Conservation (phyloP, 2,888 invertebrate genomes). For the Campoplex capitator region DNA sequence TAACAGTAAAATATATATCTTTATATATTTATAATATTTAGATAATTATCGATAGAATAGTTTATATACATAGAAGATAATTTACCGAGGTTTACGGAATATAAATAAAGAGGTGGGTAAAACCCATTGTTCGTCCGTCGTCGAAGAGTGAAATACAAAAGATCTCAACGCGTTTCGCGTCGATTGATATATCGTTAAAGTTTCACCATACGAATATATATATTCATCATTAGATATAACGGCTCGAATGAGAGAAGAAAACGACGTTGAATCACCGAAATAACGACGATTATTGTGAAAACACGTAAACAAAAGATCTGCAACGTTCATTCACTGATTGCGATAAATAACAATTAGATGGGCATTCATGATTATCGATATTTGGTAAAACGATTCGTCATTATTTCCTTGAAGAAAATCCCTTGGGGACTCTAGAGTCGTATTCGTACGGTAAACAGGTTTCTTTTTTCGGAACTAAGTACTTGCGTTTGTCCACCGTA, state of each 20-base stretch:
- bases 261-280: slow-evolving; percentile 6
- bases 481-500: slow-evolving; percentile 46
- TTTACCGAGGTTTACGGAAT: slow-evolving; percentile 68
- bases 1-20: slow-evolving; percentile 59
- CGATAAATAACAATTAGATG: slow-evolving; percentile 9
- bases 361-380: slow-evolving; percentile 19
- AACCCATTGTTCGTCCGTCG: slow-evolving; percentile 15
- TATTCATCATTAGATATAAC: neutral
- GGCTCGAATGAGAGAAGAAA: neutral
- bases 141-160: slow-evolving; percentile 10
- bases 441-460: slow-evolving; percentile 3
- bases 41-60: slow-evolving; percentile 70
- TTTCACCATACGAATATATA: slow-evolving; percentile 18
- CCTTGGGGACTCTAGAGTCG: neutral
- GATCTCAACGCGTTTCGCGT: slow-evolving; percentile 24
- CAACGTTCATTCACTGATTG: slow-evolving; percentile 14
- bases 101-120: slow-evolving; percentile 56
- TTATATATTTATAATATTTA: slow-evolving; percentile 59
- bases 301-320: slow-evolving; percentile 12
- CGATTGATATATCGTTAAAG: slow-evolving; percentile 33
- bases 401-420: neutral
- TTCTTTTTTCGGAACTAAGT: slow-evolving; percentile 44
- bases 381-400: slow-evolving; percentile 19
- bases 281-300: neutral
- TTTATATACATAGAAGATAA: slow-evolving; percentile 77